These are phyloP conservation scores for Corynorhinus townsendii DNA, from an alignment of 2,113 vertebrate species.

Conservation along the genomic window DNA sequence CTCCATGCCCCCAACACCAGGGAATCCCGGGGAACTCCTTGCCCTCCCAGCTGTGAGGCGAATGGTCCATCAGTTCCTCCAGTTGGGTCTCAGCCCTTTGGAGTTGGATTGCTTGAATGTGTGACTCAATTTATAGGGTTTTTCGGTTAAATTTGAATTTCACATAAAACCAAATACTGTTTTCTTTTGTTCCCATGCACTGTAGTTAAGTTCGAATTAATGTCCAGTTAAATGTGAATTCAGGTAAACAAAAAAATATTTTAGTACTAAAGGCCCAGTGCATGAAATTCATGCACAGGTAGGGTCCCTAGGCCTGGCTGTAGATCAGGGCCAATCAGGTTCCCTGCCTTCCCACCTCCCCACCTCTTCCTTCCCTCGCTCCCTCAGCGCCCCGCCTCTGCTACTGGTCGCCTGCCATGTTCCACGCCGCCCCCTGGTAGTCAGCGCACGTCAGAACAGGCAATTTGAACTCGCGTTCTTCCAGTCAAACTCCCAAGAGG, in stretches of 20 bases:
- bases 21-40: background rate
- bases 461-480: too few relatives aligned
- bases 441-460: too few relatives aligned
- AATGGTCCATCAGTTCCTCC: background rate
- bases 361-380: too few relatives aligned
- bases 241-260: background rate
- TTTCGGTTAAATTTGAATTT: background rate
- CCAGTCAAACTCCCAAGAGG: too few relatives aligned
- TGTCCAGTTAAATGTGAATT: background rate
- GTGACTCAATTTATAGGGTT: background rate
- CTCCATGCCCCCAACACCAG: rapidly evolving
- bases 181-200: background rate
- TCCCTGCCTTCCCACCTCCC: too few relatives aligned
- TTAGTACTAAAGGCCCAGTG: background rate
- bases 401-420: too few relatives aligned
- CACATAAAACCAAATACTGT: background rate
- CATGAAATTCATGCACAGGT: too few relatives aligned
- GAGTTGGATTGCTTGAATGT: background rate
- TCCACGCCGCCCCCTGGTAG: too few relatives aligned
- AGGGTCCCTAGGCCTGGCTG: too few relatives aligned
- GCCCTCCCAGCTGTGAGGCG: background rate
- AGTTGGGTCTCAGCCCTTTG: background rate
- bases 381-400: too few relatives aligned
- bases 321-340: too few relatives aligned
- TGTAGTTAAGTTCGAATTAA: background rate